phyloP scores from a whole-genome alignment of 2,797 vertebrate species.

The Eurystomus glaucurus region DNA sequence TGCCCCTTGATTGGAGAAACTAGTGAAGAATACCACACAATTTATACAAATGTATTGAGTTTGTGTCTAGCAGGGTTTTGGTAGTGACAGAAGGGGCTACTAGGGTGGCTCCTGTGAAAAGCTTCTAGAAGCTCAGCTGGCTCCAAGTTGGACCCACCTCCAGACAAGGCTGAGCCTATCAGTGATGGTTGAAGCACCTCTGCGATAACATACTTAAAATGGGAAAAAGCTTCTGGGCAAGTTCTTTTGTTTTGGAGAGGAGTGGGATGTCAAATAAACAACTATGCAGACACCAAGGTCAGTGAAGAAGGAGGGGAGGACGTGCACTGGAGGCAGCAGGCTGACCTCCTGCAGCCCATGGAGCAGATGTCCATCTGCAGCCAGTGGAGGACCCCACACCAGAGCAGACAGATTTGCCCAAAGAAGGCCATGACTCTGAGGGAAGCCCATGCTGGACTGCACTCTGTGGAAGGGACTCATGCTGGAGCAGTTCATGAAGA shows the following conservation, averaged over 20 bases:
- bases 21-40: background rate
- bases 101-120: background rate
- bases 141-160: background rate
- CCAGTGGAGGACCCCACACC: background rate
- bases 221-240: background rate
- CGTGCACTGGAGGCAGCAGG: background rate
- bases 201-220: background rate
- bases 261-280: background rate
- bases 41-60: background rate
- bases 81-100: background rate
- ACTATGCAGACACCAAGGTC: background rate
- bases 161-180: background rate
- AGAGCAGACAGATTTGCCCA: background rate
- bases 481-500: background rate
- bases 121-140: background rate
- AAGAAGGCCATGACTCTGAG: background rate
- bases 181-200: background rate
- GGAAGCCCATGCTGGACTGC: background rate
- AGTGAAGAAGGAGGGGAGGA: background rate
- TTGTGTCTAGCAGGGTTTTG: background rate
- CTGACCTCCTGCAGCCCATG: background rate
- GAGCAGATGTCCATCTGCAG: background rate
- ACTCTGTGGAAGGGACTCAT: background rate
- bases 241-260: background rate
- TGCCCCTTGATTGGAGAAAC: background rate